A percentile compares a stretch with the other conserved stretches of the same genome.
phyloP scores from a whole-genome alignment of 2,888 invertebrate species.

The Lasioglossum morio region DNA sequence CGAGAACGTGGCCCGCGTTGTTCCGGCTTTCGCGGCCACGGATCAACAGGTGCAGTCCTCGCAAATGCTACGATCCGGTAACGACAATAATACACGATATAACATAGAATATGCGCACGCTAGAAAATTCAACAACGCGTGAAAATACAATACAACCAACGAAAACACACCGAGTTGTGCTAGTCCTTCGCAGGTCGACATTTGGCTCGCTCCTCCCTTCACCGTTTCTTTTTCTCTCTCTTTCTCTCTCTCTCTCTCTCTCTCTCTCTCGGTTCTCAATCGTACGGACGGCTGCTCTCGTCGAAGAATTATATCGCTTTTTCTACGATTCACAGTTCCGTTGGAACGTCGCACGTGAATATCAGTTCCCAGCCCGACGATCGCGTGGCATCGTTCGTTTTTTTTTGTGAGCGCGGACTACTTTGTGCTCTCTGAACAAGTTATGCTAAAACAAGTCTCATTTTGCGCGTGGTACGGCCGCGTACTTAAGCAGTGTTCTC shows the following conservation, averaged over 20 bases:
- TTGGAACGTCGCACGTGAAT: conserved; percentile 21
- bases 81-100: conserved; percentile 45
- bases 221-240: neutral
- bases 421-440: conserved; percentile 3
- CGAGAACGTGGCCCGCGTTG: neutral
- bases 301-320: conserved; percentile 25
- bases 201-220: neutral
- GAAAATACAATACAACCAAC: conserved; percentile 43
- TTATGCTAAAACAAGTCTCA: neutral
- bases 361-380: conserved; percentile 14
- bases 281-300: conserved; percentile 63
- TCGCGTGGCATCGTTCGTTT: neutral
- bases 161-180: conserved; percentile 34
- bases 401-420: neutral
- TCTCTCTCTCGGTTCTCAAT: conserved; percentile 30
- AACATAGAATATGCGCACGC: conserved; percentile 51
- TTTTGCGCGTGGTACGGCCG: neutral
- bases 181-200: conserved; percentile 33
- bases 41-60: neutral
- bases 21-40: neutral
- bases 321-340: conserved; percentile 18
- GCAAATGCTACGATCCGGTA: conserved; percentile 47
- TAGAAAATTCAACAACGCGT: conserved; percentile 59
- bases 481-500: conserved; percentile 43
- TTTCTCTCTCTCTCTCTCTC: too few species aligned